phyloP scores from a whole-genome alignment of 2,888 invertebrate species.

The Hipparchia semele region DNA sequence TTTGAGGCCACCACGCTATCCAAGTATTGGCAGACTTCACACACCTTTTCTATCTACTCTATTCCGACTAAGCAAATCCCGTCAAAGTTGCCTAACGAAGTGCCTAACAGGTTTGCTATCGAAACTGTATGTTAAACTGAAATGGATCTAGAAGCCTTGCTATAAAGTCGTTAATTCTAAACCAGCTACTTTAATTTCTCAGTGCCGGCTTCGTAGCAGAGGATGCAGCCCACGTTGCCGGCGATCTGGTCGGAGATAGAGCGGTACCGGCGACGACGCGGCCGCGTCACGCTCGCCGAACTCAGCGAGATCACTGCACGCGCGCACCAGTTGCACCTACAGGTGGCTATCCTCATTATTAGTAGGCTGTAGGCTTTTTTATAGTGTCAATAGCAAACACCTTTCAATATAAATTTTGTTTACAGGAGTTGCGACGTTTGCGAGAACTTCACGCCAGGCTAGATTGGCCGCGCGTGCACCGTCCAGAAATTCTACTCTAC shows the following conservation, averaged over 20 bases:
- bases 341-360: constrained; percentile 15
- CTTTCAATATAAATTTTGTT: neutral
- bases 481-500: constrained; percentile 44
- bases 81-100: no score
- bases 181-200: neutral
- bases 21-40: no score
- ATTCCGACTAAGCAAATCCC: no score
- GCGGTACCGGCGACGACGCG: constrained; percentile 40
- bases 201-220: constrained; percentile 6
- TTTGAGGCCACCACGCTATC: no score
- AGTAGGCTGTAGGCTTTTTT: neutral
- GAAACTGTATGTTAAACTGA: no score
- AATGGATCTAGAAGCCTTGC: no score
- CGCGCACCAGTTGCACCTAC: constrained; percentile 38
- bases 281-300: constrained; percentile 42
- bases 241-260: constrained; percentile 44
- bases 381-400: neutral
- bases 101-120: no score
- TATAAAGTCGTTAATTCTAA: no score
- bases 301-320: constrained; percentile 41
- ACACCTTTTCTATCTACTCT: no score
- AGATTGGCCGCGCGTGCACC: constrained; percentile 42
- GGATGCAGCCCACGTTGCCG: constrained; percentile 39
- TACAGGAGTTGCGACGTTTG: constrained; percentile 39
- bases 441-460: constrained; percentile 40